Percentiles rank a stretch among this genome's conserved stretches.
Evolutionary conservation across 2,113 vertebrate species (phyloP).

Genomic region (Scortum barcoo): DNA sequence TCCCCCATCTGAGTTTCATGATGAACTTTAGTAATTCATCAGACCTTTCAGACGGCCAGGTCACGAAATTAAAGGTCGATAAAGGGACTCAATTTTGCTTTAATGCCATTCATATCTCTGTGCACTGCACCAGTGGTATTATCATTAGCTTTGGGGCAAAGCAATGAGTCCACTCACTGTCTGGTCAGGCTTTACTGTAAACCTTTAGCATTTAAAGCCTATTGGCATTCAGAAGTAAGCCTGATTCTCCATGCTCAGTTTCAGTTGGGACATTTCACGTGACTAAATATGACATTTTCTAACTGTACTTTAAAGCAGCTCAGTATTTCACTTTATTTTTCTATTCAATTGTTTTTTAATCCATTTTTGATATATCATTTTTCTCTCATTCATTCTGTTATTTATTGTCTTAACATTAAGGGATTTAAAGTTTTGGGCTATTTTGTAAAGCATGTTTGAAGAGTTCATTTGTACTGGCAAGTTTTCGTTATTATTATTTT

Average conservation of each 20-base stretch:
- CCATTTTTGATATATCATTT: not conserved
- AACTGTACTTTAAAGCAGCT: not conserved
- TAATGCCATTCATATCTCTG: constrained; percentile 46
- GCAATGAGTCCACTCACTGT: constrained; percentile 5
- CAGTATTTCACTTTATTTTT: not conserved
- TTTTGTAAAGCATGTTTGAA: not conserved
- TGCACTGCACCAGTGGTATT: constrained; percentile 14
- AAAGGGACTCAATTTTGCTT: constrained; percentile 32
- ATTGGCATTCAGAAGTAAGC: constrained; percentile 35
- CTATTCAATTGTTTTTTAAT: not conserved
- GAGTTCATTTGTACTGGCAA: not conserved
- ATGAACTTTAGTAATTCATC: constrained; percentile 24
- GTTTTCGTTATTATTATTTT: too few species aligned
- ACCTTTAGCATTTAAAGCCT: constrained; percentile 44
- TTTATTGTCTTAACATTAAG: not conserved
- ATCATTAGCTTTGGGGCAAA: constrained; percentile 28
- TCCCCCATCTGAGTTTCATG: constrained; percentile 1
- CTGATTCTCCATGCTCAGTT: not conserved
- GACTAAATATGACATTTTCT: not conserved
- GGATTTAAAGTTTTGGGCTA: not conserved
- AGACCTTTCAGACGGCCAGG: constrained; percentile 11
- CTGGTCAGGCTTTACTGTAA: constrained; percentile 17
- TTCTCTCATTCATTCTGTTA: not conserved
- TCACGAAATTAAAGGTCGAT: constrained; percentile 30
- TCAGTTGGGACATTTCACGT: not conserved